phyloP scores from a whole-genome alignment of 2,888 invertebrate genomes.

The Hyposoter didymator region DNA sequence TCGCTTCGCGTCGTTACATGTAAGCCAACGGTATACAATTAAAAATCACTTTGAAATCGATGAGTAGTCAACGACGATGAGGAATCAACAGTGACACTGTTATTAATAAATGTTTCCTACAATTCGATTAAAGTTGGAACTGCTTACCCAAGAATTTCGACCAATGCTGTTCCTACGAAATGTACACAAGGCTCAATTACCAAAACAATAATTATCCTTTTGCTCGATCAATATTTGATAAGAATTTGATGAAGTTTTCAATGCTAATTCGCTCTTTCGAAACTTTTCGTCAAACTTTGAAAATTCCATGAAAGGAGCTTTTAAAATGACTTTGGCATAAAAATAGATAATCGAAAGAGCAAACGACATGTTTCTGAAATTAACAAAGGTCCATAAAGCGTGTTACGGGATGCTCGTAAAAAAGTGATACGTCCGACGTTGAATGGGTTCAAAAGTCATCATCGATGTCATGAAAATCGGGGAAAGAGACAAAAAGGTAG shows the following conservation, averaged over 20 bases:
- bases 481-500: neutral
- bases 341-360: neutral
- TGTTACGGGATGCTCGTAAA: constrained; percentile 1
- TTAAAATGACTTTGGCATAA: neutral
- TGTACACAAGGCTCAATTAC: neutral
- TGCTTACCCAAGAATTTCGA: neutral
- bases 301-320: neutral
- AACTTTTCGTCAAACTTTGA: too few relatives aligned
- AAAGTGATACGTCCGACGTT: constrained; percentile 23
- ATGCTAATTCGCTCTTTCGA: neutral
- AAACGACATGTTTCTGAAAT: neutral
- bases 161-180: neutral
- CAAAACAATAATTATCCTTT: neutral
- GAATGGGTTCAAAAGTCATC: constrained; percentile 62
- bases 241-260: neutral
- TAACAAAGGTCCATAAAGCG: constrained; percentile 10
- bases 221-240: neutral
- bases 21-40: constrained; percentile 5
- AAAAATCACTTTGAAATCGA: neutral
- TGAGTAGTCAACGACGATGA: constrained; percentile 32
- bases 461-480: constrained; percentile 62
- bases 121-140: neutral
- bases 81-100: constrained; percentile 34
- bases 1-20: constrained; percentile 8
- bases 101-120: constrained; percentile 8